These are phyloP conservation scores for Hylia prasina DNA, from an alignment of 2,113 vertebrate species.

Conservation along the genomic window DNA sequence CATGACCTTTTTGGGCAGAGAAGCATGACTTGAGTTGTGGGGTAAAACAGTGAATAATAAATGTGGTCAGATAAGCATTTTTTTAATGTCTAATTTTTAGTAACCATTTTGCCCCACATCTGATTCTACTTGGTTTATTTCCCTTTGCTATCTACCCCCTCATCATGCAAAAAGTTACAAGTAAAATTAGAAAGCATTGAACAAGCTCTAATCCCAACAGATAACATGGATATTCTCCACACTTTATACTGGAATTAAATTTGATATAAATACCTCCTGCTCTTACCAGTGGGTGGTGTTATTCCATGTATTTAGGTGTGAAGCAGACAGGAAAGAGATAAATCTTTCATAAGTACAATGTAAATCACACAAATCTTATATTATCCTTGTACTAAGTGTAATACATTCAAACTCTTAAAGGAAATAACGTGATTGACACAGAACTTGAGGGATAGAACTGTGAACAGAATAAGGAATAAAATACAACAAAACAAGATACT, in stretches of 20 bases:
- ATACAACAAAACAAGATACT: conserved; percentile 54
- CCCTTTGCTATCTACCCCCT: conserved; percentile 60
- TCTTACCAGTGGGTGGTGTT: conserved; percentile 90
- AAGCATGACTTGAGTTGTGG: conserved; percentile 52
- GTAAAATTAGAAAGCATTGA: conserved; percentile 73
- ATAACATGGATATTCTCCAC: conserved; percentile 76
- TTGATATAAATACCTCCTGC: conserved; percentile 94
- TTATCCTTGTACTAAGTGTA: conserved; percentile 69
- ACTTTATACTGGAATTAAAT: conserved; percentile 80
- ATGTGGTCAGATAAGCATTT: conserved; percentile 25
- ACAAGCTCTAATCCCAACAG: conserved; percentile 73
- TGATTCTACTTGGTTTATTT: conserved; percentile 47
- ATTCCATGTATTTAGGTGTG: conserved; percentile 86
- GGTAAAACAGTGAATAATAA: conserved; percentile 45
- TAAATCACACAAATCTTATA: conserved; percentile 73
- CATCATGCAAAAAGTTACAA: conserved; percentile 72
- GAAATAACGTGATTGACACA: conserved; percentile 56
- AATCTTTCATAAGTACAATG: conserved; percentile 85
- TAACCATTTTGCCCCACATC: conserved; percentile 69
- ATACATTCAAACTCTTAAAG: conserved; percentile 54
- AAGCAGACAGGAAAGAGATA: conserved; percentile 92
- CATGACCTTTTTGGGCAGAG: conserved; percentile 52
- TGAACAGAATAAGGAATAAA: conserved; percentile 39
- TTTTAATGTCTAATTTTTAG: conserved; percentile 18
- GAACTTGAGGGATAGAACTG: conserved; percentile 30